Evolutionary conservation across 2,888 invertebrate genomes (phyloP).

Genomic region (Caenorhabditis afra): DNA sequence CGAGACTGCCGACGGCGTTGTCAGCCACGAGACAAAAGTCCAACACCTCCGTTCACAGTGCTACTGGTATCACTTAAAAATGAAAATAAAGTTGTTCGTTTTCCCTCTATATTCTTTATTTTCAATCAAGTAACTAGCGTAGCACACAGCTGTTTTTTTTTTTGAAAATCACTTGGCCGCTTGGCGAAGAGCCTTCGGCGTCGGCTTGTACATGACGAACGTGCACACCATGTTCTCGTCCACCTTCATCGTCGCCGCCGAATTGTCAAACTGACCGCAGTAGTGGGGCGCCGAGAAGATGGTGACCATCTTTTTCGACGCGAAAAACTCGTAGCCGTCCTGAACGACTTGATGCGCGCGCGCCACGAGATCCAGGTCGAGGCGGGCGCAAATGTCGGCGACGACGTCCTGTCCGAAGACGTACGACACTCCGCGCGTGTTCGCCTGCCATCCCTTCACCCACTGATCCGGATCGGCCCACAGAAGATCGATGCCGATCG

Average conservation of each 20-base stretch:
- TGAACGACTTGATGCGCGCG: conserved; percentile 82
- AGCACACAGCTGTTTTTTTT: too few relatives aligned
- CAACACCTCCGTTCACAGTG: too few relatives aligned
- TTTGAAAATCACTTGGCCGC: too few relatives aligned
- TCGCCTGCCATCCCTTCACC: conserved; percentile 74
- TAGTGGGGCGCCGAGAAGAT: conserved; percentile 76
- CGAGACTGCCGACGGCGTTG: too few relatives aligned
- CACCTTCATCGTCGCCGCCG: conserved; percentile 75
- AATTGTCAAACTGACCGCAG: conserved; percentile 76
- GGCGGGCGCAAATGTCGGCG: conserved; percentile 82
- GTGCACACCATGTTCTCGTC: conserved; percentile 74
- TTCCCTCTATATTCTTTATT: too few relatives aligned
- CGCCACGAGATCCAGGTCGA: conserved; percentile 83
- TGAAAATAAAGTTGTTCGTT: too few relatives aligned
- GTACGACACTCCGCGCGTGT: conserved; percentile 83
- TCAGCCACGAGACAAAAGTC: too few relatives aligned
- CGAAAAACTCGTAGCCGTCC: conserved; percentile 84
- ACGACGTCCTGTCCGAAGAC: conserved; percentile 84
- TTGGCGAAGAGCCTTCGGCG: conserved; percentile 38
- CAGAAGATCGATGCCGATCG: conserved; percentile 73
- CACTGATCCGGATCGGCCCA: conserved; percentile 73
- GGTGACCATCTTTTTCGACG: conserved; percentile 71
- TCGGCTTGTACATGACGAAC: conserved; percentile 74
- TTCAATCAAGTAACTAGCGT: too few relatives aligned
- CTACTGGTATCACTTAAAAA: too few relatives aligned